Percentiles rank a stretch among this genome's conserved stretches.
Evolutionary conservation across 2,113 vertebrate species (phyloP).

Genomic region (Varanus salvator): DNA sequence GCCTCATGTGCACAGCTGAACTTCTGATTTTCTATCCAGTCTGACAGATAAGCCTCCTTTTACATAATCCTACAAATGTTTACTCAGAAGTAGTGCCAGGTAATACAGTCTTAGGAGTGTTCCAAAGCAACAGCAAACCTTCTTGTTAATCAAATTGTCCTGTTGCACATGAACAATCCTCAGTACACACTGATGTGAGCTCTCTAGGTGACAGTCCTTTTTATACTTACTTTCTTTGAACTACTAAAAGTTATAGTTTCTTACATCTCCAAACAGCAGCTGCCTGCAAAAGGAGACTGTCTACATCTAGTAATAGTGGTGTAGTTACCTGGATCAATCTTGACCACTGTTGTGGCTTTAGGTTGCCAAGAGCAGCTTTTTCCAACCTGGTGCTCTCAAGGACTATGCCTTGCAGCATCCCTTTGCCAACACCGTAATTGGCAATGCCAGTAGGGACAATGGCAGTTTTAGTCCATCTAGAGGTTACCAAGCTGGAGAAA

Average conservation of each 20-base stretch:
- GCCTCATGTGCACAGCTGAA: neutral
- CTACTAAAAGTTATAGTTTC: neutral
- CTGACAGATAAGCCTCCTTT: neutral
- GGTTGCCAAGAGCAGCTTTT: no score
- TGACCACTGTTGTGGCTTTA: neutral
- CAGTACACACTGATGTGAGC: neutral
- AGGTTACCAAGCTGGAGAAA: no score
- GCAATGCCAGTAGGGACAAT: no score
- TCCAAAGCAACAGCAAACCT: neutral
- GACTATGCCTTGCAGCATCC: no score
- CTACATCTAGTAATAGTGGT: no score
- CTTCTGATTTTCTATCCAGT: neutral
- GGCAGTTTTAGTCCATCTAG: no score
- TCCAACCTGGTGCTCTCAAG: no score
- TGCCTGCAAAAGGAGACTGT: neutral
- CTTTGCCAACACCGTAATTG: no score
- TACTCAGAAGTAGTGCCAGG: neutral
- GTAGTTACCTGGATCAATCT: neutral
- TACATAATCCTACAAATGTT: neutral
- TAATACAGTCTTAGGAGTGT: neutral
- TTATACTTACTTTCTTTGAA: neutral
- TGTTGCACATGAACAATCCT: neutral
- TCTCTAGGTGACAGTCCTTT: neutral
- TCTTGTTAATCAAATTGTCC: neutral
- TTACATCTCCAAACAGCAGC: neutral